Percentiles rank a stretch among this genome's conserved stretches.
These are phyloP conservation scores for Zaprionus kolodkinae DNA, from an alignment of 1,140 invertebrate species.

Conservation along the genomic window DNA sequence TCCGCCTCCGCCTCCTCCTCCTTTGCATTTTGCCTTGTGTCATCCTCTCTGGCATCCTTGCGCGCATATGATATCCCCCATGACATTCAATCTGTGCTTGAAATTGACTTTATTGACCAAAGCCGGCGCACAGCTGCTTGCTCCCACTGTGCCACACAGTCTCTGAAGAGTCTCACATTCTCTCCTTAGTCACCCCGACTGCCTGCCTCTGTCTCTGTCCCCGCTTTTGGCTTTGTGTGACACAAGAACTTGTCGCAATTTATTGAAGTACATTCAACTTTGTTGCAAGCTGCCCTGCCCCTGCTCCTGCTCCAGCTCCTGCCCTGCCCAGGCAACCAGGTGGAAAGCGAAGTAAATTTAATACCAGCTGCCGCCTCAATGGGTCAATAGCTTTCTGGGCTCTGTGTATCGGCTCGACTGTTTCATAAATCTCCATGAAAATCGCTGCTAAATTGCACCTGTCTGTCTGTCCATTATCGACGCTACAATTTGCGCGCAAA, in stretches of 20 bases:
- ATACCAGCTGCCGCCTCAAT: slow-evolving; percentile 8
- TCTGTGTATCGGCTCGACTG: neutral
- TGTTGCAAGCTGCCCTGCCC: slow-evolving; percentile 23
- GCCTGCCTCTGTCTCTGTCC: neutral
- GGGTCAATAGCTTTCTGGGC: neutral
- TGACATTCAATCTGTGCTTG: slow-evolving; percentile 76
- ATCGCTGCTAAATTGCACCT: slow-evolving; percentile 30
- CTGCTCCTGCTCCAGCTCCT: too few species aligned
- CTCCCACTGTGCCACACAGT: neutral
- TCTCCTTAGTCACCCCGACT: neutral
- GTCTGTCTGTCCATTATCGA: slow-evolving; percentile 25
- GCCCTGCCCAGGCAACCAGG: slow-evolving; percentile 36
- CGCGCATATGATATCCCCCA: slow-evolving; percentile 73
- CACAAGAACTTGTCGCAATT: slow-evolving; percentile 61
- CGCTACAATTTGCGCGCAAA: slow-evolving; percentile 16
- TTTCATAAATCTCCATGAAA: slow-evolving; percentile 48
- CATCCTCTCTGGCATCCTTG: slow-evolving; percentile 19
- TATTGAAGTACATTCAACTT: slow-evolving; percentile 61
- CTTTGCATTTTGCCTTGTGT: neutral
- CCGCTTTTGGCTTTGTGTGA: slow-evolving; percentile 12
- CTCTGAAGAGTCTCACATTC: too few species aligned
- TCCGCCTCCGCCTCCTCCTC: neutral
- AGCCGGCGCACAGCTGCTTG: slow-evolving; percentile 12
- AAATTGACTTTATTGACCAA: slow-evolving; percentile 63
- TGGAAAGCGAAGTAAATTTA: slow-evolving; percentile 19